phyloP scores from a whole-genome alignment of 2,797 vertebrate genomes.

The Kryptopterus vitreolus region DNA sequence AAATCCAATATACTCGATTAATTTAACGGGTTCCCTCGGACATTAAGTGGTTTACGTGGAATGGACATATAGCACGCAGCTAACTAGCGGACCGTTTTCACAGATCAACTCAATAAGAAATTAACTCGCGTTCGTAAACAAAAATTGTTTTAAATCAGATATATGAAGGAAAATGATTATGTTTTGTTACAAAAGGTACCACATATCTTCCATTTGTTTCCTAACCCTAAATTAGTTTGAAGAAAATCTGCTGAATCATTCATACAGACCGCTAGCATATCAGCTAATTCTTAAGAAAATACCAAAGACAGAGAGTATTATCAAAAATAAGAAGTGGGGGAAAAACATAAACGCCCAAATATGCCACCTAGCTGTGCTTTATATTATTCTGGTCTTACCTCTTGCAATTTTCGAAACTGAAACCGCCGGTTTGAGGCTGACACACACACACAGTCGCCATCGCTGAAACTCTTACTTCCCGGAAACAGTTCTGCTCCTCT shows the following conservation, averaged over 20 bases:
- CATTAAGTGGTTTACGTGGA: not conserved
- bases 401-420: slow-evolving; percentile 88
- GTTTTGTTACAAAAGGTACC: not conserved
- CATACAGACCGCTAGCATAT: slow-evolving; percentile 26
- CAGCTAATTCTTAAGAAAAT: not conserved
- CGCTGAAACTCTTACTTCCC: slow-evolving; percentile 64
- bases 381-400: slow-evolving; percentile 70
- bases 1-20: not conserved
- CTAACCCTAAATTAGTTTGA: not conserved
- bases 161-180: not conserved
- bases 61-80: not conserved
- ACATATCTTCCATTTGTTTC: not conserved
- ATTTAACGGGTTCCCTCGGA: not conserved
- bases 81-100: not conserved
- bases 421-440: slow-evolving; percentile 72
- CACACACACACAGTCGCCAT: slow-evolving; percentile 82
- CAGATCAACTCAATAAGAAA: not conserved
- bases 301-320: no score
- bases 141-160: not conserved
- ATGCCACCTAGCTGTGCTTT: no score
- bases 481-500: slow-evolving; percentile 54
- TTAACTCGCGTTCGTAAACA: not conserved
- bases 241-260: slow-evolving; percentile 63
- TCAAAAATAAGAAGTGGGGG: not conserved
- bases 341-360: not conserved